Base-by-base conservation (phyloP, 2,888 invertebrate species). In the Sclerodermus sp. region DNA sequence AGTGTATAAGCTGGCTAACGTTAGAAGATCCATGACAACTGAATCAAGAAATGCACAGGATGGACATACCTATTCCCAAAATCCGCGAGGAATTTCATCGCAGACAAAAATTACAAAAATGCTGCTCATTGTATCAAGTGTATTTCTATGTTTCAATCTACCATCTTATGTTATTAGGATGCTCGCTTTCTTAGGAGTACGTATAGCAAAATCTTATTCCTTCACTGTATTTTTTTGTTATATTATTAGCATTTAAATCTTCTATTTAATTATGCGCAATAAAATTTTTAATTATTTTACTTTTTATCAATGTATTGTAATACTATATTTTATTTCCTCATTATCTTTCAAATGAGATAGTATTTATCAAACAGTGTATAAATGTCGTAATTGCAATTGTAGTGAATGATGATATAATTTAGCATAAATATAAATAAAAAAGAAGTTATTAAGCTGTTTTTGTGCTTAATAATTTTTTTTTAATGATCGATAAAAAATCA, bases 91-190 rank as follows among this genome's bases (percentile, higher is more conserved):
- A 6, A 58, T 46, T 17, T 32, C 62, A 10, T 82, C 85, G 0
- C 88, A 89, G 70, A 82, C 85, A 16, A 86, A 87, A 68, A 83
- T 92, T 55, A 93, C 91, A 32, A 87, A 89, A 70, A 92, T 92
- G 90, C 80, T 93, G 49, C 83, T 93, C 18, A 81, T 91, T 45
- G 90, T 93, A 0, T 92, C 92, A 1, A 85, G 87, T 0, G 88
- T 89, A 0, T 93, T 89, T 75, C 84, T 93, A 9, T 80, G 86
- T 39, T 82, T 93, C 45, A 92, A 92, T 77, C 73, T 91, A 49
- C 91, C 91, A 0, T 87, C 88, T 29, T 90, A 90, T 77, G 82
- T 86, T 44, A 82, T 90, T 79, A 80, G 91, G 49, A 79, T 88
- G 23, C 77, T 85, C 61, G 83, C 85, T 13, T 88, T 85, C 72